Conservation (phyloP, 2,113 vertebrate genomes). For the Calidris pugnax region DNA sequence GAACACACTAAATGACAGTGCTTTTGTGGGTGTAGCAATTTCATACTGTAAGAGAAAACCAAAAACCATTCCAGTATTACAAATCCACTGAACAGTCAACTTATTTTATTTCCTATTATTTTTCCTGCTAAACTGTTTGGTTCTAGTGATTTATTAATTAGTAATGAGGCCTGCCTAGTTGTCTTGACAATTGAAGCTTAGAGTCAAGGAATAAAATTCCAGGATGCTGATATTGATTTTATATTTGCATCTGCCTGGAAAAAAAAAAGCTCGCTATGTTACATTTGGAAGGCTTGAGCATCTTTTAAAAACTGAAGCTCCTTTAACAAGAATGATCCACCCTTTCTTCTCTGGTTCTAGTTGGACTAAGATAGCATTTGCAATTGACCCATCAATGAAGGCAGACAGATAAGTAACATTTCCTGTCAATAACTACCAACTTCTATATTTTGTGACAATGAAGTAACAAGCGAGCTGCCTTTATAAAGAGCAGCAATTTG, state of each 20-base stretch:
- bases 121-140: background rate
- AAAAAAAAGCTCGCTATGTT: background rate
- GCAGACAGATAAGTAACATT: background rate
- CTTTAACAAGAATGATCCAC: background rate
- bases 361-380: background rate
- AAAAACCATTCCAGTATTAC: background rate
- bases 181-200: background rate
- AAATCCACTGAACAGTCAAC: background rate
- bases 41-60: background rate
- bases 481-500: background rate
- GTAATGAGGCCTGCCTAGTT: background rate
- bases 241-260: background rate
- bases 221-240: background rate
- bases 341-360: background rate
- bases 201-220: background rate
- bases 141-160: background rate
- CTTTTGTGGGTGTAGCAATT: background rate
- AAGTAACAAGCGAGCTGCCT: background rate
- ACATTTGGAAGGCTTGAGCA: background rate
- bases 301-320: background rate
- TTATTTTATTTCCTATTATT: background rate
- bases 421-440: background rate
- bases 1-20: background rate
- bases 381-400: background rate
- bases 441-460: background rate